Base-by-base conservation (phyloP, 2,888 invertebrate species). In the Sarcophaga caerulescens region DNA sequence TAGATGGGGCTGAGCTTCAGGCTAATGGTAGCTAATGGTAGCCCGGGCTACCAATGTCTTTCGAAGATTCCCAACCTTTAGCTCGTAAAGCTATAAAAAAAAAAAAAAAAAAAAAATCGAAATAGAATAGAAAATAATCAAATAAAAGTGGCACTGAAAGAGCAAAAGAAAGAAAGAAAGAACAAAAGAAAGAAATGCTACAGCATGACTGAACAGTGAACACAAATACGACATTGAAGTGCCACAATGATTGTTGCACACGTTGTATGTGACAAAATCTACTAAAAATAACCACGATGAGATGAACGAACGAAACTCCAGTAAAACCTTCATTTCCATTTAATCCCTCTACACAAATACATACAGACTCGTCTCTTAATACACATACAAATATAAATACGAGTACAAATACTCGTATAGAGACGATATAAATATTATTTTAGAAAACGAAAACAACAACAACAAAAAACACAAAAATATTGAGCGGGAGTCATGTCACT, bases 161-260 rank as follows among this genome's bases (percentile, higher is more conserved):
- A 68, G 21, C 11, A 44, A 52, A 14, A n/a, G n/a, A n/a, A 1
- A 25, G 14, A 47, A 44, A n/a, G 17, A 52, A 23, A 69, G 14
- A 47, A 44, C 12, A 11, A 52, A 23, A 69, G 6, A 14, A 19
- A 23, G 6, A 25, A 25, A 44, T 3, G 21, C 2, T n/a, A 3
- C 19, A 44, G 8, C 35, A 35, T 35, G 8, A 35, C 35, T 10
- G 35, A 35, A 10, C 35, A 35, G 35, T 35, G 52, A 66, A n/a
- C 52, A 65, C 12, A 68, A 14, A 80, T 59, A 73, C 25, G 21
- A 17, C 60, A 63, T 69, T 11, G 44, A 25, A 63, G 17, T 62
- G 57, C 35, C 69, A 75, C 78, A 78, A 69, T 68, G 78, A 74
- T 59, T 65, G 62, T 69, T 74, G 19, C 52, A 57, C 57, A 17